phyloP scores from a whole-genome alignment of 2,888 invertebrate species.

The Bombylius major region DNA sequence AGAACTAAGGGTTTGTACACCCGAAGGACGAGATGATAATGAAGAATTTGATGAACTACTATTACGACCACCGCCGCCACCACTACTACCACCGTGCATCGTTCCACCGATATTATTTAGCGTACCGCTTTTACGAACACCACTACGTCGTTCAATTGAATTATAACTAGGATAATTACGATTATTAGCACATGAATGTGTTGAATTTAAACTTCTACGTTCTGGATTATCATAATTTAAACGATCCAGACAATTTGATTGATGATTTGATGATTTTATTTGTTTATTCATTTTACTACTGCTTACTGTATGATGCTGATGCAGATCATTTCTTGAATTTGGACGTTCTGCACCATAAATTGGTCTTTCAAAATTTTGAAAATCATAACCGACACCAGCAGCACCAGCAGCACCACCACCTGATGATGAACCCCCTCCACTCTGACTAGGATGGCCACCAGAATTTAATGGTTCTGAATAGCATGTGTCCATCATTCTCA shows the following conservation, averaged over 20 bases:
- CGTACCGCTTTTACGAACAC: constrained; percentile 35
- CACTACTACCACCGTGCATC: constrained; percentile 5
- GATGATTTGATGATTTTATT: not conserved
- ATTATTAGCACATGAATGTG: constrained; percentile 25
- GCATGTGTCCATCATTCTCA: constrained; percentile 24
- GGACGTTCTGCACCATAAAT: constrained; percentile 26
- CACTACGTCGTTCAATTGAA: constrained; percentile 28
- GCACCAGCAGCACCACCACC: not conserved
- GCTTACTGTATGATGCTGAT: not conserved
- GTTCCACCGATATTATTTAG: constrained; percentile 27
- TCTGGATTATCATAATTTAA: constrained; percentile 28
- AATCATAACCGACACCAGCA: constrained; percentile 28
- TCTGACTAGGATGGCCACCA: constrained; percentile 3
- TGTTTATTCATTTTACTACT: constrained; percentile 5
- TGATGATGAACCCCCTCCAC: not conserved
- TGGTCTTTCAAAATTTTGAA: constrained; percentile 51
- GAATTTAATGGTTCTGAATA: constrained; percentile 33
- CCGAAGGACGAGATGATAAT: constrained; percentile 17
- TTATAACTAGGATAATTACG: constrained; percentile 26
- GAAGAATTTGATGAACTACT: constrained; percentile 13
- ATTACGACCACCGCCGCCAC: constrained; percentile 13
- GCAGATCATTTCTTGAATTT: constrained; percentile 12
- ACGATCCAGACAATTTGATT: constrained; percentile 19
- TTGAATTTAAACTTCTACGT: constrained; percentile 32
- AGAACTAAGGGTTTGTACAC: constrained; percentile 21